Percentiles rank a stretch among this genome's conserved stretches.
Evolutionary conservation across 2,113 vertebrate species (phyloP).

Genomic region (Serinus canaria): DNA sequence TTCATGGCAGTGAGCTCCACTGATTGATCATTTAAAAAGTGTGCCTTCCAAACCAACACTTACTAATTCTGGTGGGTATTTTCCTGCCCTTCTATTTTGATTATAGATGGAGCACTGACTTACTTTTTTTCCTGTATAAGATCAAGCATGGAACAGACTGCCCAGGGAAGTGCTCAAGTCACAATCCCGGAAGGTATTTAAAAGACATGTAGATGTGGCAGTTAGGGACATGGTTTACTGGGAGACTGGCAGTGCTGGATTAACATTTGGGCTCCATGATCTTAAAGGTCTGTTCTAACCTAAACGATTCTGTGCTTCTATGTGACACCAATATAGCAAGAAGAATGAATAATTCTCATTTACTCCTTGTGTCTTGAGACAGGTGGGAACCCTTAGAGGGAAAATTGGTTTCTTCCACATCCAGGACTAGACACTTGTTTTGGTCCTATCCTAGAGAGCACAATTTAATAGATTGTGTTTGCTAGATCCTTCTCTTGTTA

Average conservation of each 20-base stretch:
- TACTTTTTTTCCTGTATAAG: not conserved
- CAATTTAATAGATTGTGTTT: not conserved
- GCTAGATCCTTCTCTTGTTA: not conserved
- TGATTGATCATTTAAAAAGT: not conserved
- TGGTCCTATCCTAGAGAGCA: not conserved
- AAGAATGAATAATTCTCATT: not conserved
- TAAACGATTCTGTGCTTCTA: not conserved
- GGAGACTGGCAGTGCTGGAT: not conserved
- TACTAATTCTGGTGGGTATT: not conserved
- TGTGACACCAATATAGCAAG: not conserved
- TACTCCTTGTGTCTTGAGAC: not conserved
- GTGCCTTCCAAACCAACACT: not conserved
- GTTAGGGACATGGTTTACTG: not conserved
- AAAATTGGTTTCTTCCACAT: not conserved
- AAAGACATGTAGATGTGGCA: not conserved
- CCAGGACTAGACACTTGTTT: not conserved
- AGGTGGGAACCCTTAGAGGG: not conserved
- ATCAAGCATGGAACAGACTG: not conserved
- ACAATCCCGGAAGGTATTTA: not conserved
- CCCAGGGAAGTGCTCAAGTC: not conserved
- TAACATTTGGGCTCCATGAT: accelerated
- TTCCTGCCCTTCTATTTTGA: not conserved
- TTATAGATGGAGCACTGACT: not conserved
- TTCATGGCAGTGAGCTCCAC: not conserved
- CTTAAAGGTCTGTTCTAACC: not conserved